phyloP scores from a whole-genome alignment of 2,797 vertebrate species.

The Spinus olivaceus region DNA sequence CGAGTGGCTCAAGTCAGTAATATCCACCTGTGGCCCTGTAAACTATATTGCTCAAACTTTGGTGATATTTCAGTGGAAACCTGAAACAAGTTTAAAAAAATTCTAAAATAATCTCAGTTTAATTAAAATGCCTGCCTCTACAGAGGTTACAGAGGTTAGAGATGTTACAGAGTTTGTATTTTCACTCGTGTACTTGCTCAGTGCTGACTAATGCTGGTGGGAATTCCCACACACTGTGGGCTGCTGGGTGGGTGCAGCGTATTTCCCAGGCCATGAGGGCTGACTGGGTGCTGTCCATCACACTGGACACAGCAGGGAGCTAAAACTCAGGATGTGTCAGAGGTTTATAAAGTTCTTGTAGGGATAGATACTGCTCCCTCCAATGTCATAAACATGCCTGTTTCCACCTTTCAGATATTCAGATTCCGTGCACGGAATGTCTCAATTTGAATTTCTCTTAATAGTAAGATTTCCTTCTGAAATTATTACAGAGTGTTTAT shows the following conservation, averaged over 20 bases:
- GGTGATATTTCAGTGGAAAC: neutral
- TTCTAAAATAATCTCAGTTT: neutral
- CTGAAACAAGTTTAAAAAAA: neutral
- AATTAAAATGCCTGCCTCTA: neutral
- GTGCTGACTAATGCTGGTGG: neutral
- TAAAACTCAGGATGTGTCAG: neutral
- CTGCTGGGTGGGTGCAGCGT: neutral
- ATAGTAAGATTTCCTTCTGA: neutral
- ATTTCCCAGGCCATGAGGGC: neutral
- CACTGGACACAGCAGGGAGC: neutral
- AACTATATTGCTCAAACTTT: neutral
- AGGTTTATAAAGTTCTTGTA: neutral
- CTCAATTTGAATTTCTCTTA: neutral
- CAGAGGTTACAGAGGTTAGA: neutral
- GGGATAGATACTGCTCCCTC: neutral
- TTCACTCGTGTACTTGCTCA: accelerated
- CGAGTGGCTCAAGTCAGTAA: neutral
- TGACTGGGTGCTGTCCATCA: neutral
- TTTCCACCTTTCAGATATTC: neutral
- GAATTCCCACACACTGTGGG: neutral
- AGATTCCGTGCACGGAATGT: neutral
- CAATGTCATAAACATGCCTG: neutral
- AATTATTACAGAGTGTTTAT: neutral
- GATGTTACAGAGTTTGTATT: neutral
- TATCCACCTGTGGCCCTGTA: neutral